Evolutionary conservation across 2,113 vertebrate genomes (phyloP).

Genomic region (Accipiter virgatus): DNA sequence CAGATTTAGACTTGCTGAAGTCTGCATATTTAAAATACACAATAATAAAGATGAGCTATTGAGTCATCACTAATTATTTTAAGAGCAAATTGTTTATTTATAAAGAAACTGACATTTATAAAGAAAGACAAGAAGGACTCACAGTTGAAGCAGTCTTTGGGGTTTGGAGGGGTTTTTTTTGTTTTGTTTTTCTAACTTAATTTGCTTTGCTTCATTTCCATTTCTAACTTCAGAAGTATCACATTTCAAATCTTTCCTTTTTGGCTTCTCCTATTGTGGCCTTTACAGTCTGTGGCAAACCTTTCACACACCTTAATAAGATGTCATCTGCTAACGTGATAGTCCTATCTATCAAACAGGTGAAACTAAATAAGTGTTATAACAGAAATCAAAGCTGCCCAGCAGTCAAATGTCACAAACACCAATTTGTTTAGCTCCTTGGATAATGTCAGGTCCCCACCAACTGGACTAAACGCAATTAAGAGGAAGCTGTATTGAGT

Average conservation of each 20-base stretch:
- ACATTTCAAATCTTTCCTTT: not conserved
- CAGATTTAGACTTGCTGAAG: not conserved
- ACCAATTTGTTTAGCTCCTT: not conserved
- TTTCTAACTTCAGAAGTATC: not conserved
- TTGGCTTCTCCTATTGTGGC: not conserved
- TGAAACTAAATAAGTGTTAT: not conserved
- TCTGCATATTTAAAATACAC: not conserved
- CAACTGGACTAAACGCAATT: not conserved
- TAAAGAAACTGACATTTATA: not conserved
- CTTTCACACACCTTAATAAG: not conserved
- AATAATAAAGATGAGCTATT: not conserved
- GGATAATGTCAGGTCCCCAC: not conserved
- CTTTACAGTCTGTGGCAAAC: not conserved
- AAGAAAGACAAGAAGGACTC: not conserved
- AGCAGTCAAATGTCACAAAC: not conserved
- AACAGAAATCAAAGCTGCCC: not conserved
- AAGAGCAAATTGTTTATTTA: not conserved
- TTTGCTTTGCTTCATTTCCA: not conserved
- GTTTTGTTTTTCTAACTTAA: not conserved
- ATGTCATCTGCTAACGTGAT: fast-evolving
- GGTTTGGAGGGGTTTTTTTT: not conserved
- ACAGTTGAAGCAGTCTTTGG: not conserved
- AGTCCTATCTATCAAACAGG: not conserved
- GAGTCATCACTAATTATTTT: not conserved
- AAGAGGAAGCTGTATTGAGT: not conserved